Evolutionary conservation across 2,888 invertebrate species (phyloP).

Genomic region (Atrina japonica): DNA sequence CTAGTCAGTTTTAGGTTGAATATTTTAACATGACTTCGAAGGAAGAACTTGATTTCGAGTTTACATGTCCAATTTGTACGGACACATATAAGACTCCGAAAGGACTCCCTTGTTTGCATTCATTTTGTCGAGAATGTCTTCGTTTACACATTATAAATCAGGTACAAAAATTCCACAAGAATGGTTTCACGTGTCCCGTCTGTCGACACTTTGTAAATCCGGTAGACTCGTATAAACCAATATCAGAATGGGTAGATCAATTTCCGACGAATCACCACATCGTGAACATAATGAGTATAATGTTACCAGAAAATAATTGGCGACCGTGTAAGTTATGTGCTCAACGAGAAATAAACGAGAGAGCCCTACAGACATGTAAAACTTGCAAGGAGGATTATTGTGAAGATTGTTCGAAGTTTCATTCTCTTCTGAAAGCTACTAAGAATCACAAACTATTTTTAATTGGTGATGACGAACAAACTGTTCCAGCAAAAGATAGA

Average conservation of each 20-base stretch:
- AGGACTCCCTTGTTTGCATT: constrained; percentile 34
- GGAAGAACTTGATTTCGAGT: constrained; percentile 14
- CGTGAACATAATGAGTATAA: constrained; percentile 53
- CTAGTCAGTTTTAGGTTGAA: no score
- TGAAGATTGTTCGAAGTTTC: constrained; percentile 17
- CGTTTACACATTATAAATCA: constrained; percentile 21
- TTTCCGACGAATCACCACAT: constrained; percentile 58
- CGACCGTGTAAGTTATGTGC: constrained; percentile 22
- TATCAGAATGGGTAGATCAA: constrained; percentile 52
- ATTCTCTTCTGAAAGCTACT: constrained; percentile 29
- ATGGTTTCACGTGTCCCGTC: constrained; percentile 56
- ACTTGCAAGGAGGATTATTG: constrained; percentile 28
- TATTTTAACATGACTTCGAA: not conserved
- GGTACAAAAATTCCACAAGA: not conserved
- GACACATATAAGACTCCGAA: constrained; percentile 29
- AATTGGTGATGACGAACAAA: no score
- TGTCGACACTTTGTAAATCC: constrained; percentile 46
- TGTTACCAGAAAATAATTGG: constrained; percentile 22
- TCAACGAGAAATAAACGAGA: not conserved
- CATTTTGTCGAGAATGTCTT: constrained; percentile 33
- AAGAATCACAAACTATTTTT: constrained; percentile 14
- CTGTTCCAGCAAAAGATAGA: no score
- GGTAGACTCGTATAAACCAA: constrained; percentile 45
- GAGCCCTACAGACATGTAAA: constrained; percentile 13
- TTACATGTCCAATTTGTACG: constrained; percentile 38